phyloP scores from a whole-genome alignment of 2,113 vertebrate genomes.

The Phasianus colchicus region DNA sequence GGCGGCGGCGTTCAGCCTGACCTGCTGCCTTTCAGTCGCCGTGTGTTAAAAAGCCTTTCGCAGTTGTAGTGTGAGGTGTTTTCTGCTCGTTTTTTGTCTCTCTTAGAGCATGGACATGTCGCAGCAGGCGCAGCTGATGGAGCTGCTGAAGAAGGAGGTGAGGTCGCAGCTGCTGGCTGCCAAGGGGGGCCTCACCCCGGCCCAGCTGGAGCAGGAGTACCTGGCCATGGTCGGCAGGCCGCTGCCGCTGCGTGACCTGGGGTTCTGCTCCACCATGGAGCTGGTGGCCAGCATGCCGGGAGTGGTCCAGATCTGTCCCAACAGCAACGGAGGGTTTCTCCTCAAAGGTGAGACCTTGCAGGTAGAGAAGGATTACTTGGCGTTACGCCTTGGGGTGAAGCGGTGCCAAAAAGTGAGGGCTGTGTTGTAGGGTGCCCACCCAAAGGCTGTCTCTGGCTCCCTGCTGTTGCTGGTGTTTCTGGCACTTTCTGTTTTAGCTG shows the following conservation, averaged over 20 bases:
- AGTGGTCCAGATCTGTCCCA: conserved; percentile 77
- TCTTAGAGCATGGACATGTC: conserved; percentile 48
- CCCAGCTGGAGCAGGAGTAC: conserved; percentile 85
- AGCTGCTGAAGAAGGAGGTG: conserved; percentile 86
- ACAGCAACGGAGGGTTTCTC: conserved; percentile 70
- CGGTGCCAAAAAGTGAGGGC: rapidly evolving
- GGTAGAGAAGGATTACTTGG: background rate
- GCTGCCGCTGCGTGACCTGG: conserved; percentile 83
- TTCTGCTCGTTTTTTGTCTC: background rate
- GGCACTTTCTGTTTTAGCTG: background rate
- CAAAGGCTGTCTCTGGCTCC: too few relatives aligned
- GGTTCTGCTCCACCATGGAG: conserved; percentile 85
- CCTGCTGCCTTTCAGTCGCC: too few relatives aligned
- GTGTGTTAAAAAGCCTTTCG: background rate
- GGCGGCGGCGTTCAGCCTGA: background rate
- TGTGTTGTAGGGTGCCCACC: background rate
- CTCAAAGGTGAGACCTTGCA: conserved; percentile 79
- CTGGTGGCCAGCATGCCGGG: conserved; percentile 89
- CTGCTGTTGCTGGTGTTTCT: background rate
- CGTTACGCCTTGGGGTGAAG: background rate
- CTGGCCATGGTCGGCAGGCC: conserved; percentile 81
- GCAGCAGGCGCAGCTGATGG: conserved; percentile 75
- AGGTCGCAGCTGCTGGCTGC: conserved; percentile 86
- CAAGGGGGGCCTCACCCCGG: conserved; percentile 82
- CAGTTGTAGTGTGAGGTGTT: rapidly evolving